phyloP scores from a whole-genome alignment of 1,140 invertebrate species.

The Harlomillsia oculata region DNA sequence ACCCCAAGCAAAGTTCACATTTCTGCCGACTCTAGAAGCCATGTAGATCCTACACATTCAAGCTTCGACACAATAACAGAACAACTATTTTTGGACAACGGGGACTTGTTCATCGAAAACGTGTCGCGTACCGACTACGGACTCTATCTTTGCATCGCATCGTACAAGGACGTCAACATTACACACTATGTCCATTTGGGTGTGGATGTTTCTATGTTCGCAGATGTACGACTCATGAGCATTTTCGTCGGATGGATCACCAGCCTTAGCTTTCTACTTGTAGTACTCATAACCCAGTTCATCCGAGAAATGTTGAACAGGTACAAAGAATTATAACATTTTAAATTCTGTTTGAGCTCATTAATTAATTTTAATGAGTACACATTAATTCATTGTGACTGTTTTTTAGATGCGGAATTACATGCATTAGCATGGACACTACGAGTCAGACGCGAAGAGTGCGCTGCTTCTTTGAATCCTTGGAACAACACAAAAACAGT shows the following conservation, averaged over 20 bases:
- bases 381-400: constrained; percentile 1
- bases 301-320: constrained; percentile 58
- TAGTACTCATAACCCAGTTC: constrained; percentile 67
- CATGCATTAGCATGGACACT: constrained; percentile 14
- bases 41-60: background rate
- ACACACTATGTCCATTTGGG: constrained; percentile 61
- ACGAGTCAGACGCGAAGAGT: constrained; percentile 27
- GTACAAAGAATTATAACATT: too few species aligned
- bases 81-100: constrained; percentile 59
- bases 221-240: constrained; percentile 70
- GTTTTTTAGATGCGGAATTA: constrained; percentile 42
- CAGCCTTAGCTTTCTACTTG: constrained; percentile 63
- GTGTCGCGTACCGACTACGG: constrained; percentile 68
- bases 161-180: constrained; percentile 67
- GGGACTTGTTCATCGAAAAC: constrained; percentile 55
- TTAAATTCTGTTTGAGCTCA: too few species aligned
- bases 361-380: too few species aligned
- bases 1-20: constrained; percentile 50
- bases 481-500: constrained; percentile 78
- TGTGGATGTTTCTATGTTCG: constrained; percentile 69
- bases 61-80: constrained; percentile 38
- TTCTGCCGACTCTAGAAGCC: background rate
- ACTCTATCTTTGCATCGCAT: constrained; percentile 74
- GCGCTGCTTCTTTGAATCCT: constrained; percentile 61
- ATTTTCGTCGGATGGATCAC: constrained; percentile 67